A percentile compares a stretch with the other conserved stretches of the same genome.
Evolutionary conservation across 2,113 vertebrate species (phyloP).

Genomic region (Opisthocomus hoazin): DNA sequence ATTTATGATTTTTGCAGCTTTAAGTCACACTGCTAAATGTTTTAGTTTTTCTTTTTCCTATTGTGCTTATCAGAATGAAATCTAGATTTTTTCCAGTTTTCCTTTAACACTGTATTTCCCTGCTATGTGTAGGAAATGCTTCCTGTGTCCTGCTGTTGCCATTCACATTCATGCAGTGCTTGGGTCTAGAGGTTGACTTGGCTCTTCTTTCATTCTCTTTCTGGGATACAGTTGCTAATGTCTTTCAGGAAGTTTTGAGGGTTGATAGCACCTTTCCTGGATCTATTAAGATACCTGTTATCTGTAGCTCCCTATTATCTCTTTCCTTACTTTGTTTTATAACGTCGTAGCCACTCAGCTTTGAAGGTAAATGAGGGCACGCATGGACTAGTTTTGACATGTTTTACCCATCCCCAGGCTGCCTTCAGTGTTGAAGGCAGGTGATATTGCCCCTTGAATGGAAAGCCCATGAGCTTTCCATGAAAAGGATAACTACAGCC

Average conservation of each 20-base stretch:
- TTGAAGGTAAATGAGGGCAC: neutral
- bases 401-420: neutral
- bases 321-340: neutral
- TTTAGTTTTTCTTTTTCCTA: neutral
- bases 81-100: neutral
- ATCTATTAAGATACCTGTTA: neutral
- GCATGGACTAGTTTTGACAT: neutral
- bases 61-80: neutral
- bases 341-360: neutral
- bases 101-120: neutral
- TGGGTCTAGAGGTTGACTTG: accelerated
- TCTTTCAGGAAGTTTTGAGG: neutral
- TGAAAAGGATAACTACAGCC: neutral
- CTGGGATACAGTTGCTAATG: neutral
- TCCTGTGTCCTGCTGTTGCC: neutral
- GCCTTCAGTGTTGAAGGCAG: neutral
- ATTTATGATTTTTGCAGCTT: neutral
- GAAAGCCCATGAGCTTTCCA: neutral
- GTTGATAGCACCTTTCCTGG: neutral
- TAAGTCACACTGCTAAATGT: neutral
- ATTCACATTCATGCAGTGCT: neutral
- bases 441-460: neutral
- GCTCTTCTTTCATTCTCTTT: neutral
- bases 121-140: neutral
- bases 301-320: neutral